phyloP scores from a whole-genome alignment of 2,113 vertebrate species.

The Pseudopodoces humilis region DNA sequence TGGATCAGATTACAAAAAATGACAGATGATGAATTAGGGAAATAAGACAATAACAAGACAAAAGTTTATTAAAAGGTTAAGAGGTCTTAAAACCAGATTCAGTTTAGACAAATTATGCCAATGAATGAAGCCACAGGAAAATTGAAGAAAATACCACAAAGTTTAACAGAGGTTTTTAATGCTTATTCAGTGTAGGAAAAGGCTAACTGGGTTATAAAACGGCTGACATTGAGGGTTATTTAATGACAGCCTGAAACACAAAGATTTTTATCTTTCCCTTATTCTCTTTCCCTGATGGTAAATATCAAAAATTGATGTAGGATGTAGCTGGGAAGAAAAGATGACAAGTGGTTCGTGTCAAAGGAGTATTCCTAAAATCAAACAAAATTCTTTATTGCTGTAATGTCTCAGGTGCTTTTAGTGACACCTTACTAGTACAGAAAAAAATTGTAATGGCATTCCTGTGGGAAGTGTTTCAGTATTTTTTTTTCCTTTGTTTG shows the following conservation, averaged over 20 bases:
- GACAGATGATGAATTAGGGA: constrained; percentile 11
- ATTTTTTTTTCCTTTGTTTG: background rate
- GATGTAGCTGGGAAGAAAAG: background rate
- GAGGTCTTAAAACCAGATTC: background rate
- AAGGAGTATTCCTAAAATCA: background rate
- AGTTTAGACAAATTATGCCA: background rate
- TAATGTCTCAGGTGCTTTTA: background rate
- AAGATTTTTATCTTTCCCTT: background rate
- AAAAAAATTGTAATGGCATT: background rate
- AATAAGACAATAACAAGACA: background rate
- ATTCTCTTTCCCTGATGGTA: background rate
- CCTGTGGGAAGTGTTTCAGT: background rate
- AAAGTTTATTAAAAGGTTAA: constrained; percentile 35
- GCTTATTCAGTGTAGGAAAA: background rate
- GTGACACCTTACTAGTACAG: background rate
- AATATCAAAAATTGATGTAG: background rate
- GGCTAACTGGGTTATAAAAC: background rate
- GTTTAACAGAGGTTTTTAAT: background rate
- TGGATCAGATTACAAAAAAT: background rate
- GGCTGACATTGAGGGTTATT: background rate
- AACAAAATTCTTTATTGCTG: background rate
- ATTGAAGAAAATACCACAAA: background rate
- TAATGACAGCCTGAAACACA: background rate
- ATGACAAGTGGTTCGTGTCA: background rate
- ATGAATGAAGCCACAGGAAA: background rate